phyloP scores from a whole-genome alignment of 2,888 invertebrate species.

The Polyploca ridens region DNA sequence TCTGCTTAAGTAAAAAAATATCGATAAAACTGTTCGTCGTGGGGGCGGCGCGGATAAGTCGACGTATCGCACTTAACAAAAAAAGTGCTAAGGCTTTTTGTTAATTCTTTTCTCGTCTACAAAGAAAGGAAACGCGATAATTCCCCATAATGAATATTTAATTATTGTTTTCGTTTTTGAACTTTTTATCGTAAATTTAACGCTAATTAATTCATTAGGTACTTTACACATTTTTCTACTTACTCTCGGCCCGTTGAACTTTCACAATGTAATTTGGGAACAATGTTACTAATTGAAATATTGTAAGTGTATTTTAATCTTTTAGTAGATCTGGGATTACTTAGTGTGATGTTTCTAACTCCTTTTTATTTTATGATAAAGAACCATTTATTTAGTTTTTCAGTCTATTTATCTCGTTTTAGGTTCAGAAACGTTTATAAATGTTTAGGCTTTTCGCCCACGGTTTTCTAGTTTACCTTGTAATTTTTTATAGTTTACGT shows the following conservation, averaged over 20 bases:
- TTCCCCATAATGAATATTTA: constrained; percentile 77
- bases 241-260: constrained; percentile 37
- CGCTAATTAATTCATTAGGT: constrained; percentile 70
- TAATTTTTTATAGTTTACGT: no score
- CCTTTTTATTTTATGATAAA: no score
- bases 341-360: no score
- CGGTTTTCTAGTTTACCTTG: no score
- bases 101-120: constrained; percentile 44
- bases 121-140: constrained; percentile 66
- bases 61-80: constrained; percentile 39
- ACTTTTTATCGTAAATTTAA: constrained; percentile 61
- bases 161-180: constrained; percentile 69
- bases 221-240: constrained; percentile 67
- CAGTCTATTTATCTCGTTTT: no score
- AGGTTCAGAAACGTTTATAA: no score
- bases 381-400: no score
- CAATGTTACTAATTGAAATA: constrained; percentile 11
- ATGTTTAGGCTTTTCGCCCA: no score
- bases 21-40: constrained; percentile 36
- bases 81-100: constrained; percentile 47
- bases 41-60: constrained; percentile 21
- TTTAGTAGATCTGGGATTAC: no score
- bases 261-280: constrained; percentile 18
- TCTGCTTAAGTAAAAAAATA: constrained; percentile 9
- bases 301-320: neutral